Evolutionary conservation across 1,140 invertebrate genomes (phyloP), one percentile per base, ranked within the genome.

Genomic region (Polypedilum vanderplanki): DNA sequence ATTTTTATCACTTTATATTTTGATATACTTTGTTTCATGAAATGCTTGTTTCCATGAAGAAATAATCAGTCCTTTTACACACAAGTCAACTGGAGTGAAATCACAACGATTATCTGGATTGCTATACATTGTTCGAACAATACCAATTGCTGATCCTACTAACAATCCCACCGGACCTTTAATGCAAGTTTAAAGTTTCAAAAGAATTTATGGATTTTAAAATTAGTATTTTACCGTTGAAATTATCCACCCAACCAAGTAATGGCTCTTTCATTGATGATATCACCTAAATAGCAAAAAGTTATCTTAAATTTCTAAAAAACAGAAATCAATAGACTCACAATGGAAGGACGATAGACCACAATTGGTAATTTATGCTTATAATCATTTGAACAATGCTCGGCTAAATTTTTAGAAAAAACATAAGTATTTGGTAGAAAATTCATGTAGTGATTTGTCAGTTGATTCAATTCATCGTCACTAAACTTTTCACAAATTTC

Each of bases 331-430:
- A 33, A 33, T 33, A 33, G 1, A 33, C 24, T 33, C 1, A 93
- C 90, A 79, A 98, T 97, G 0, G 96, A 97, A 0, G 97, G 96
- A 79, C 96, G 86, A 41, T 95, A 89, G 77, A 98, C 93, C 1
- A 93, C 87, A 3, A 90, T 83, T 0, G 96, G 95, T 46, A 98
- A 79, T 41, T 83, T 79, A 75, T 88, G 86, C 73, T 85, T 86
- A 77, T 92, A 88, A 77, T 93, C 90, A 22, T 86, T 85, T 0
- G 93, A 83, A 12, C 94, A 86, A 77, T 90, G 86, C 79, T 96
- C 94, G 0, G 92, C 91, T 76, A 96, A 79, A 64, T 90, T 88
- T 82, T 96, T 96, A 0, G 92, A 90, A 78, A 93, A 95, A 0
- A 90, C 93, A 75, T 96, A 96, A 0, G 93, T 94, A 78, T 96